phyloP scores from a whole-genome alignment of 92 coral and sea anemone genomes.

The Chrysogorgia sp. region DNA sequence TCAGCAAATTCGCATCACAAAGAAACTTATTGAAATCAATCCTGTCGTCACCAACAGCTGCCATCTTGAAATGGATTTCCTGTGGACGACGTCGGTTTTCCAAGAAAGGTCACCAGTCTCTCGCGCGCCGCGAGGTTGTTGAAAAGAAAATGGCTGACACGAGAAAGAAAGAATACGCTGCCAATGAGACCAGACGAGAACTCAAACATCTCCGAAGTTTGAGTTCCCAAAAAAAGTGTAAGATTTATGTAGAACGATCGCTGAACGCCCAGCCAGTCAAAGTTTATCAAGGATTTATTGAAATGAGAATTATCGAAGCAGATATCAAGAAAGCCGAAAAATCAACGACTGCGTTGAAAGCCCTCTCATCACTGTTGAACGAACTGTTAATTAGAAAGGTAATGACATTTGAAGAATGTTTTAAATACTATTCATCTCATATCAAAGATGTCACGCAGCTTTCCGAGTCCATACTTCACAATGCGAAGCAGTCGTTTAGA shows the following conservation, averaged over 20 bases:
- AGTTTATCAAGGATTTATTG: background rate
- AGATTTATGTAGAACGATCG: constrained; percentile 12
- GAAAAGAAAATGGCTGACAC: too few relatives aligned
- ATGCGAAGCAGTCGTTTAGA: constrained; percentile 16
- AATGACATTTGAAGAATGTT: constrained; percentile 28
- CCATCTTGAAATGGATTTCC: background rate
- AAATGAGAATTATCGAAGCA: constrained; percentile 6
- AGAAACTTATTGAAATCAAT: background rate
- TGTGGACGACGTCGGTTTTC: too few relatives aligned
- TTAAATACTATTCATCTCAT: background rate
- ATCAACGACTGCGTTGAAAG: constrained; percentile 1
- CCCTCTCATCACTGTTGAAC: constrained; percentile 1
- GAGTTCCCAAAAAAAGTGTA: background rate
- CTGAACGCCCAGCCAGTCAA: background rate
- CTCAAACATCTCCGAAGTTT: background rate
- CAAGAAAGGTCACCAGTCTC: too few relatives aligned
- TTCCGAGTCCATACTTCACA: constrained; percentile 2
- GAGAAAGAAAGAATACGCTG: background rate
- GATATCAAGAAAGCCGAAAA: background rate
- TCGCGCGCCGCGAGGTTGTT: too few relatives aligned
- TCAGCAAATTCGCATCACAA: background rate
- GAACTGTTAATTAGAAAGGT: constrained; percentile 9
- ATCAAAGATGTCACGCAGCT: constrained; percentile 7
- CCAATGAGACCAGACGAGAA: constrained; percentile 4
- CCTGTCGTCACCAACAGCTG: background rate